Evolutionary conservation across 2,888 invertebrate species (phyloP), one percentile per base, ranked within the genome.

Genomic region (Metellina segmentata): DNA sequence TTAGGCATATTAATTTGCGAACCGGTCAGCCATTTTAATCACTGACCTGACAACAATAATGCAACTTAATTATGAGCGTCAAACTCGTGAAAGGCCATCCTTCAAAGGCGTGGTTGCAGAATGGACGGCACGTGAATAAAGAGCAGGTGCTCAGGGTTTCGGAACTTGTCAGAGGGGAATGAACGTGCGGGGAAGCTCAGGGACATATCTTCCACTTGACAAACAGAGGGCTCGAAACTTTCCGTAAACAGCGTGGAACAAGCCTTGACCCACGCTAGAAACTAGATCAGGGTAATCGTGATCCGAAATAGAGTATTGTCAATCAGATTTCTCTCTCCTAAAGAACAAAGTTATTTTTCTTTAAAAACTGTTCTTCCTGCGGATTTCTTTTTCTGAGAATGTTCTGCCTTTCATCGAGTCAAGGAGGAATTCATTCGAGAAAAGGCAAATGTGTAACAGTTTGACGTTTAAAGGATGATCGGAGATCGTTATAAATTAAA

Each of bases 61-160:
- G 82, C 81, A 52, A 85, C 85, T 85, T 85, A 85, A 85, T 85
- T 75, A 85, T 19, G 48, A 85, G 61, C 75, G 85, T 85, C 85
- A 52, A 72, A 49, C 61, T 69, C 16, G 7, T 69, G 70, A 85
- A 52, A 74, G 61, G 74, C 74, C 75, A 74, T 52, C 74, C 85
- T 74, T 85, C 34, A 75, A 51, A 75, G 85, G 85, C 85, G 85
- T 85, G 85, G 81, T n/a, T n/a, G 61, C 20, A n/a, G 61, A 61
- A 34, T 74, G 75, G 72, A 61, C 72, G 51, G 53, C 81, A 81
- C 77, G 77, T 34, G 34, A 61, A 61, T 61, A 61, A 61, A 69
- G 53, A 53, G 85, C 85, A 75, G 85, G 53, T 85, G 82, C 53
- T 8, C 82, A n/a, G 52, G 34, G 34, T 34, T 34, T 34, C 34